Evolutionary conservation across 2,113 vertebrate species (phyloP), one percentile per base, ranked within the genome.

Genomic region (Megalops atlanticus): DNA sequence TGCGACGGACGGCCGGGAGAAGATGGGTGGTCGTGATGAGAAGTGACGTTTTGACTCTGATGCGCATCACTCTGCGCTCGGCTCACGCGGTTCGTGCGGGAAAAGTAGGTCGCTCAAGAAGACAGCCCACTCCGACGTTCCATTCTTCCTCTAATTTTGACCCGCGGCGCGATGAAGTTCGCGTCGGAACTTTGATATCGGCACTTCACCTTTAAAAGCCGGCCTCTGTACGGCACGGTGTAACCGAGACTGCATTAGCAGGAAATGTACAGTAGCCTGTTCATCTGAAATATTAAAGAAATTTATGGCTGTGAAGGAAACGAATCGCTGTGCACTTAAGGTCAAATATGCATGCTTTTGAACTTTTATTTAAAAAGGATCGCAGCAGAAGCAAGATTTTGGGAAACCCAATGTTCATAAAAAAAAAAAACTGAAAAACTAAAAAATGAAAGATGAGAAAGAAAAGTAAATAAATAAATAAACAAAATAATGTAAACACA

Each of bases 91-190:
- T 54, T 8, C 72, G 14, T 74, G 41, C 31, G 18, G 31, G 11
- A 75, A 83, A 78, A 80, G 33, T 82, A 68, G 81, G 74, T 82
- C 84, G 52, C 68, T 49, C 80, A 40, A 76, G 68, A 58, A 64
- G 21, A 74, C 24, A 73, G 70, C 75, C 68, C 76, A 70, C 68
- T 49, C 39, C 74, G 73, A 77, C 78, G 41, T 70, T 38, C 33
- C 16, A 45, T 11, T 40, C 47, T 69, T 33, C 16, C 52, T n/a
- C 12, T 35, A 24, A 24, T 27, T 31, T 49, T 76, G 74, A 52
- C 31, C 16, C n/a, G 39, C 39, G 38, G 40, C 39, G 4, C 40
- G 39, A 43, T 12, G 52, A 76, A 76, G 40, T 31, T 47, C 11
- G 40, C n/a, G n/a, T 12, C 7, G 12, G 15, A 52, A 52, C 58